phyloP scores from a whole-genome alignment of 2,888 invertebrate species.

The Axea sp. region DNA sequence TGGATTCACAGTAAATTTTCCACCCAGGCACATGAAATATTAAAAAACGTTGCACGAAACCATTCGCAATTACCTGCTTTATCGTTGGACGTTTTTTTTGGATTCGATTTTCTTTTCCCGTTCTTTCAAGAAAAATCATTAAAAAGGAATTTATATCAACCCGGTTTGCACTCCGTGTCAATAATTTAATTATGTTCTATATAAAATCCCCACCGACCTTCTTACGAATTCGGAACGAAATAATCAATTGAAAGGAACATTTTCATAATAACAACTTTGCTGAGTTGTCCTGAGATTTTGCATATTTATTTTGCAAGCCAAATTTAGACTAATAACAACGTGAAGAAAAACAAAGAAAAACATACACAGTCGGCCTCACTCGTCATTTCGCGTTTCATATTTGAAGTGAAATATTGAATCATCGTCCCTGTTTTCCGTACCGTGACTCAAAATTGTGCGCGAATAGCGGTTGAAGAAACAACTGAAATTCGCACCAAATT shows the following conservation, averaged over 20 bases:
- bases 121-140: constrained; percentile 5
- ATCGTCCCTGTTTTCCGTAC: constrained; percentile 11
- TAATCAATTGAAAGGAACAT: not conserved
- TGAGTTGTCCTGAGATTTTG: too few relatives aligned
- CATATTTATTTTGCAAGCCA: not conserved
- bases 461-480: not conserved
- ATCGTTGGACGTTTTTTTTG: too few relatives aligned
- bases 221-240: not conserved
- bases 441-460: not conserved
- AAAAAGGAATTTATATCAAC: constrained; percentile 19
- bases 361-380: not conserved
- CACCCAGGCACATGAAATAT: too few relatives aligned
- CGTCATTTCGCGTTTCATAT: too few relatives aligned
- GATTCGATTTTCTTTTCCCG: too few relatives aligned
- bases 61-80: too few relatives aligned
- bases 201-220: constrained; percentile 11
- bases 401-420: constrained; percentile 11
- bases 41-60: too few relatives aligned
- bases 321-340: not conserved
- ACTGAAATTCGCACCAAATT: constrained; percentile 32
- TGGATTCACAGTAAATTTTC: too few relatives aligned
- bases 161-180: too few relatives aligned
- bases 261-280: constrained; percentile 3
- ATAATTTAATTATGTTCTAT: constrained; percentile 18
- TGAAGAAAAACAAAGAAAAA: not conserved